Conservation (phyloP, 2,797 vertebrate species). For the Poeciliopsis gracilis region DNA sequence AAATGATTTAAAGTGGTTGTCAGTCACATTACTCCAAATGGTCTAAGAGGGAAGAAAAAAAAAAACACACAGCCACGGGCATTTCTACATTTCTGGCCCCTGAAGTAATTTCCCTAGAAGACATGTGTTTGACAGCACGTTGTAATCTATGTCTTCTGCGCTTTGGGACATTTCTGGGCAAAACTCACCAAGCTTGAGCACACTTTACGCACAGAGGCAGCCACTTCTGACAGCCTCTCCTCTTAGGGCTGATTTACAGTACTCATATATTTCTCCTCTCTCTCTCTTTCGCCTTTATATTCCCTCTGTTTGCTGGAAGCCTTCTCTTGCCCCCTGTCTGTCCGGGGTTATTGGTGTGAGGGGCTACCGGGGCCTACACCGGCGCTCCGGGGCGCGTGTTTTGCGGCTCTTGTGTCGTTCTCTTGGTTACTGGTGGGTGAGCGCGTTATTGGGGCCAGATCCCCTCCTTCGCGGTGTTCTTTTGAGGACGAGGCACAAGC, state of each 20-base stretch:
- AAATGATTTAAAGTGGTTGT: not conserved
- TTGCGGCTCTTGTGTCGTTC: constrained; percentile 86
- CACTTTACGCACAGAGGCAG: constrained; percentile 49
- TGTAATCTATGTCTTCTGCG: not conserved
- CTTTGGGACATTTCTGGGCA: constrained; percentile 8
- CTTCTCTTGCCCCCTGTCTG: constrained; percentile 64
- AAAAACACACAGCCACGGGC: not conserved
- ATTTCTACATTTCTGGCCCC: constrained; percentile 12
- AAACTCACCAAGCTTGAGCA: not conserved
- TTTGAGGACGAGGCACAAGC: constrained; percentile 40
- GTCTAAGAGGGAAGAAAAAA: no score
- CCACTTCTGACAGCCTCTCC: constrained; percentile 79
- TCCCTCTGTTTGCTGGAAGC: constrained; percentile 84
- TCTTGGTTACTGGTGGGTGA: constrained; percentile 88
- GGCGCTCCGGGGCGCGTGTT: constrained; percentile 85
- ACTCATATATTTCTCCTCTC: constrained; percentile 76
- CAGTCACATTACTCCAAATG: not conserved
- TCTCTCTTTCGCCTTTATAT: constrained; percentile 71
- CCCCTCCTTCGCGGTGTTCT: constrained; percentile 37
- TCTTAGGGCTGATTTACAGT: constrained; percentile 89
- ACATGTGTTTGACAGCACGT: constrained; percentile 20
- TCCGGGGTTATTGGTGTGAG: constrained; percentile 78
- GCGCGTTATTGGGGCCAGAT: constrained; percentile 48
- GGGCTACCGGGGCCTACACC: constrained; percentile 82
- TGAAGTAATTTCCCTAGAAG: constrained; percentile 22